Conservation (phyloP, 2,888 invertebrate genomes). For the Brenthis hecate region DNA sequence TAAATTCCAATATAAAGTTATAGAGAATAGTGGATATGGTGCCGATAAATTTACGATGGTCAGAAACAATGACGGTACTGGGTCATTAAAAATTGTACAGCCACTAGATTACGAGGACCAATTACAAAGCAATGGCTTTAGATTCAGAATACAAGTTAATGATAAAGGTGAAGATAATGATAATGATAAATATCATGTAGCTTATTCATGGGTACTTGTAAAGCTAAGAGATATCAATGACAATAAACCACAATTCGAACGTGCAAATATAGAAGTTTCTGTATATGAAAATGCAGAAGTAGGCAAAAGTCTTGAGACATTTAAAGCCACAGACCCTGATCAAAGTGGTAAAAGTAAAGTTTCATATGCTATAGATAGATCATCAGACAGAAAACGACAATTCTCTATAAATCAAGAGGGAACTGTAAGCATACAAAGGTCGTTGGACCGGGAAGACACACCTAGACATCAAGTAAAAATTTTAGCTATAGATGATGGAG, state of each 20-base stretch:
- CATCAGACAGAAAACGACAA: conserved; percentile 95
- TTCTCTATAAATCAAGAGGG: conserved; percentile 97
- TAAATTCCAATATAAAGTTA: conserved; percentile 97
- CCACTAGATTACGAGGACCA: conserved; percentile 97
- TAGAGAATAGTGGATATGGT: conserved; percentile 96
- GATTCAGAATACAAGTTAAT: conserved; percentile 96
- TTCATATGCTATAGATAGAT: conserved; percentile 94
- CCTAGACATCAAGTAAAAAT: conserved; percentile 98
- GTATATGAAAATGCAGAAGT: conserved; percentile 96
- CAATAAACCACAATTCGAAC: conserved; percentile 97
- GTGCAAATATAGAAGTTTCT: conserved; percentile 95
- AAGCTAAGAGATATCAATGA: conserved; percentile 97
- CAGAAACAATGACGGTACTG: conserved; percentile 96
- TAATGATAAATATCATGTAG: conserved; percentile 98
- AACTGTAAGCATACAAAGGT: conserved; percentile 95
- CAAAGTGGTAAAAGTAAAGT: conserved; percentile 96
- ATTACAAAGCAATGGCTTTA: conserved; percentile 96
- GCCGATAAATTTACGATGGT: conserved; percentile 99
- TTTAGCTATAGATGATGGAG: conserved; percentile 96
- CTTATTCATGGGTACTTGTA: conserved; percentile 97
- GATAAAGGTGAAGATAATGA: conserved; percentile 97
- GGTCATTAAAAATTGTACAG: conserved; percentile 96
- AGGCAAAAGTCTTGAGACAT: conserved; percentile 94
- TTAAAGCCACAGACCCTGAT: conserved; percentile 97
- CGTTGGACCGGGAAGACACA: conserved; percentile 96